A percentile compares a stretch with the other conserved stretches of the same genome.
phyloP scores from a whole-genome alignment of 2,113 vertebrate genomes.

The Percopsis transmontana region DNA sequence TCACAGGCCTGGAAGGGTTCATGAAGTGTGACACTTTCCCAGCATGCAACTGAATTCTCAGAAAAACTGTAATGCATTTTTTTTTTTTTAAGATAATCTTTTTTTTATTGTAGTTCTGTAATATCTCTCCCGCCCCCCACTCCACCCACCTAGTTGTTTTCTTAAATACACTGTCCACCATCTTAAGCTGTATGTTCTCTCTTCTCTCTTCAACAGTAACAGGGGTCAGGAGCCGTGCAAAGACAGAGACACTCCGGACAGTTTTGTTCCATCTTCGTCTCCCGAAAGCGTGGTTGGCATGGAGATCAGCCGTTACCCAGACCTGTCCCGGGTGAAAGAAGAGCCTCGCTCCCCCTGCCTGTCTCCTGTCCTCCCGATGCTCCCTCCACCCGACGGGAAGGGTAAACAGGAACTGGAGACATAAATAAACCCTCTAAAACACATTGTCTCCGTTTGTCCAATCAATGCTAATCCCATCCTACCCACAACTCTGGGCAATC shows the following conservation, averaged over 20 bases:
- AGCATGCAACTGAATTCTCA: too few species aligned
- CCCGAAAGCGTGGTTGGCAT: constrained; percentile 94
- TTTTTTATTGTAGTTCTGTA: neutral
- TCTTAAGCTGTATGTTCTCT: neutral
- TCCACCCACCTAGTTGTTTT: too few species aligned
- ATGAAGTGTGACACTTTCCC: too few species aligned
- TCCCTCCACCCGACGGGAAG: constrained; percentile 88
- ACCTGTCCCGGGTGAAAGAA: constrained; percentile 90
- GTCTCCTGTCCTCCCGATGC: constrained; percentile 92
- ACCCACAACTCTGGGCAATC: neutral
- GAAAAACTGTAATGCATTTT: neutral
- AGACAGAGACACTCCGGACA: constrained; percentile 92
- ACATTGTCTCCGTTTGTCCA: neutral
- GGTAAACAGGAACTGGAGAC: constrained; percentile 67
- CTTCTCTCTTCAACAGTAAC: constrained; percentile 40
- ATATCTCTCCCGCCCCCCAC: too few species aligned
- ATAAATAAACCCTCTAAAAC: neutral
- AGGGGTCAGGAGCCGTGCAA: constrained; percentile 90
- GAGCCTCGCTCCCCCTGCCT: constrained; percentile 89
- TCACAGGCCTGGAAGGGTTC: too few species aligned
- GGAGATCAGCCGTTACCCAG: constrained; percentile 93
- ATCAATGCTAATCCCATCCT: constrained; percentile 1
- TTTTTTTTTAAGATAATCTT: neutral
- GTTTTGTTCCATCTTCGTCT: constrained; percentile 96
- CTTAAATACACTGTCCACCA: too few species aligned